Conservation (phyloP, 2,797 vertebrate species). For the Merluccius polli region DNA sequence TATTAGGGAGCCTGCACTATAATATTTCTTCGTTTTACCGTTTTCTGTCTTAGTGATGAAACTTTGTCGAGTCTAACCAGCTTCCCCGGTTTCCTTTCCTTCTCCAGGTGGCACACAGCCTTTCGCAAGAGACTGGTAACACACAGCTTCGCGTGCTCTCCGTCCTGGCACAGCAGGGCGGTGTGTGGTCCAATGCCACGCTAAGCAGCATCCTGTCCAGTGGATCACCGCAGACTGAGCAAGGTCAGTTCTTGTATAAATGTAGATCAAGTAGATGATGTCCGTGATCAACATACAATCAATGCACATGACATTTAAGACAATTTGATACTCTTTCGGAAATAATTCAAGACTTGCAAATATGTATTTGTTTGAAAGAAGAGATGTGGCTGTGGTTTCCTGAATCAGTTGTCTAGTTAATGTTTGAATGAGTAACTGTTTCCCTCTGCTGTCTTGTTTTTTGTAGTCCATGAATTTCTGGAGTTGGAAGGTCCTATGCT, state of each 20-base stretch:
- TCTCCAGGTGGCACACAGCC: conserved; percentile 86
- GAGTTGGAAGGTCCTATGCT: conserved; percentile 87
- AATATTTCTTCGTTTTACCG: neutral
- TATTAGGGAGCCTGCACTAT: neutral
- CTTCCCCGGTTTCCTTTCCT: conserved; percentile 20
- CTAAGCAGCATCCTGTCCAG: conserved; percentile 88
- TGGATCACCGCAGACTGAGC: conserved; percentile 81
- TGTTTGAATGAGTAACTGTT: conserved; percentile 29
- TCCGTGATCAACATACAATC: neutral
- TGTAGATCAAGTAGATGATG: neutral
- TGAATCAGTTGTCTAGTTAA: neutral
- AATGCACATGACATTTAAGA: neutral
- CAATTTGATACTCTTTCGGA: neutral
- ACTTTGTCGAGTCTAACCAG: conserved; percentile 24
- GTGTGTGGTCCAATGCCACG: conserved; percentile 89
- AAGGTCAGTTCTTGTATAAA: conserved; percentile 72
- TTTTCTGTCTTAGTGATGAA: conserved; percentile 1
- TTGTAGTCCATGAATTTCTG: conserved; percentile 86
- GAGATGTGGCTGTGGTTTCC: neutral
- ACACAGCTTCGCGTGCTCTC: conserved; percentile 86
- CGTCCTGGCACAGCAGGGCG: conserved; percentile 85
- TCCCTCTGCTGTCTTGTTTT: conserved; percentile 33
- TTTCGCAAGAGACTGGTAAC: conserved; percentile 90
- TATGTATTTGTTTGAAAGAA: neutral
- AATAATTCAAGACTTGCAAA: neutral